Evolutionary conservation across 2,797 vertebrate genomes (phyloP).

Genomic region (Peromyscus nudipes): DNA sequence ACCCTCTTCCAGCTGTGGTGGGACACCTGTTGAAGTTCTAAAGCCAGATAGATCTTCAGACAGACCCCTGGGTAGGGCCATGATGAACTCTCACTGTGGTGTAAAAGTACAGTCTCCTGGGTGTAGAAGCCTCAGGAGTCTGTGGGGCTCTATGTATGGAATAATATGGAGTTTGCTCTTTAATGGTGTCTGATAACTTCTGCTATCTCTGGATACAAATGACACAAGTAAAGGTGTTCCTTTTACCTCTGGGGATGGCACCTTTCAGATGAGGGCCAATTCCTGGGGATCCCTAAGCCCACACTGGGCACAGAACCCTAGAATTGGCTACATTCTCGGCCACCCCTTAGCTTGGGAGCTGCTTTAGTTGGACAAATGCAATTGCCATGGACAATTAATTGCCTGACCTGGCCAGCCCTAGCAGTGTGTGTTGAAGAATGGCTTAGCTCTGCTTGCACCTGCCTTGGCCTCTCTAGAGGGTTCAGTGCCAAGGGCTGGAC

Average conservation of each 20-base stretch:
- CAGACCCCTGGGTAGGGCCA: neutral
- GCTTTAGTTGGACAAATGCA: neutral
- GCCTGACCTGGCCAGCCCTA: neutral
- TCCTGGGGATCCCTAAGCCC: neutral
- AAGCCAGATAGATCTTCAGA: neutral
- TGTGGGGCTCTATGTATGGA: no score
- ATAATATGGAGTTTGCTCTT: accelerated
- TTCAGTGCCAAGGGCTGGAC: accelerated
- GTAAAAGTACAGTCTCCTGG: neutral
- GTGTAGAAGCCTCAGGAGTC: neutral
- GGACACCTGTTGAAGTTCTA: neutral
- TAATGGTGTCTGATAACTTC: neutral
- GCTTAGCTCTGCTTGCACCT: neutral
- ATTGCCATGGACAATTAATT: neutral
- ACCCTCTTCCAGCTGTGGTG: neutral
- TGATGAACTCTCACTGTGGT: neutral
- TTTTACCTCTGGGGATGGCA: neutral
- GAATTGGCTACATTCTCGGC: neutral
- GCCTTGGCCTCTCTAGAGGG: neutral
- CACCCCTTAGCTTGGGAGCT: neutral
- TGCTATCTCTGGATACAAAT: neutral
- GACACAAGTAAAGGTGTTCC: neutral
- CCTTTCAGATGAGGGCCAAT: neutral
- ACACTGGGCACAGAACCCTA: no score
- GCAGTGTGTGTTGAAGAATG: neutral